Evolutionary conservation across 2,888 invertebrate species (phyloP), one percentile per base, ranked within the genome.

Genomic region (Nephrocerus scutellatus): DNA sequence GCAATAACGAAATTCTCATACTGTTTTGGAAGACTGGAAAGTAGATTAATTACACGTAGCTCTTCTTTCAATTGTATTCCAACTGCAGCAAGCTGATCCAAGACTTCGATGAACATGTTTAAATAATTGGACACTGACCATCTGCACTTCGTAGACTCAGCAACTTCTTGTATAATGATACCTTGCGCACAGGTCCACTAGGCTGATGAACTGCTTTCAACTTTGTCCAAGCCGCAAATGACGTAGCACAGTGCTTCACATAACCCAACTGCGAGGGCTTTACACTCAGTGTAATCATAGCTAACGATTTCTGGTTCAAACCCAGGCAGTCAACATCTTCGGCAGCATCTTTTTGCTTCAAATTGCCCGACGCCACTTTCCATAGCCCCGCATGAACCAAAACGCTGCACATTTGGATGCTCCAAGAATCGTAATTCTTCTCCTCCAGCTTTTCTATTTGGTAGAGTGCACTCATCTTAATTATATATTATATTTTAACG

Each of bases 91-190:
- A 44, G 39, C n/a, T 39, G 35, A 26, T 42, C 39, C 31, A 42
- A 22, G 23, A 36, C 43, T 12, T 36, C 37, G 9, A 30, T 34
- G 21, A 42, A 46, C 13, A 20, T 30, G 30, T 42, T 45, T 2
- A 45, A 31, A 20, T 43, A 40, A 20, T 25, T 36, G 19, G 24
- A 25, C 42, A 43, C 34, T 44, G 33, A 6, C 39, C 34, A 8
- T 39, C 39, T 28, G 25, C 29, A 37, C 43, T 41, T 22, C 32
- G 32, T 25, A 44, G 20, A 30, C 43, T 29, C 12, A 44, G 44
- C 36, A 41, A 23, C 31, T 44, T 42, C 16, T 44, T 44, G 28
- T 47, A 42, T 8, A 44, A 43, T 21, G 39, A 44, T 16, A 47
- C 39, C 18, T 44, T 44, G 35, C 41, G 28, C 20, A 40, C 41